Evolutionary conservation across 2,888 invertebrate genomes (phyloP).

Genomic region (Thysanoteuthis rhombus): DNA sequence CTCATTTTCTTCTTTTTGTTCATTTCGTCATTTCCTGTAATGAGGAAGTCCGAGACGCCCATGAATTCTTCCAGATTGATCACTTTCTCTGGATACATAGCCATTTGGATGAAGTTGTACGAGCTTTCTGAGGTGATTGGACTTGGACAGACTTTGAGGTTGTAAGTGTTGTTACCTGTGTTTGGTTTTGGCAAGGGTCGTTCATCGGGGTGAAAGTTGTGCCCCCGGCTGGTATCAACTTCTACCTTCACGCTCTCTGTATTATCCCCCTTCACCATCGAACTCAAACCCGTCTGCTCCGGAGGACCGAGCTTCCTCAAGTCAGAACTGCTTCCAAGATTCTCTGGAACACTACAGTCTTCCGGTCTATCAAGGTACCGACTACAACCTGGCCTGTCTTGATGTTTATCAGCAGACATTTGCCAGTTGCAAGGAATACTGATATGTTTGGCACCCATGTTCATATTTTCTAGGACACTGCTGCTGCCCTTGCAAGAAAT

Average conservation of each 20-base stretch:
- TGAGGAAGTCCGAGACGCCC: conserved; percentile 17
- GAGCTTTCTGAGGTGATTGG: conserved; percentile 22
- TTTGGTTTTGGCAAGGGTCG: not conserved
- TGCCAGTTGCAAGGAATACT: conserved; percentile 23
- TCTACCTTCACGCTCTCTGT: not conserved
- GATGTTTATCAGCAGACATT: not conserved
- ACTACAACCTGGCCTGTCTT: conserved; percentile 23
- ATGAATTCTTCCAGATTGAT: conserved; percentile 21
- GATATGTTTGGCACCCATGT: conserved; percentile 14
- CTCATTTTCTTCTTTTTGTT: conserved; percentile 13
- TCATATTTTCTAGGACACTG: not conserved
- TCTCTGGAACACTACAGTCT: not conserved
- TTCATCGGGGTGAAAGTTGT: not conserved
- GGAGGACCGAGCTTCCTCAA: conserved; percentile 13
- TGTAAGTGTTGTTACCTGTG: not conserved
- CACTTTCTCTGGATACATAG: conserved; percentile 20
- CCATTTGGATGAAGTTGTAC: conserved; percentile 18
- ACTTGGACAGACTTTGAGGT: conserved; percentile 17
- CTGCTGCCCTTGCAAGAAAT: not conserved
- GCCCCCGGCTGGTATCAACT: not conserved
- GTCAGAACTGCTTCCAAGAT: not conserved
- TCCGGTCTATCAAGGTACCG: conserved; percentile 14
- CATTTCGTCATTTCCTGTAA: not conserved
- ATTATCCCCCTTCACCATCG: not conserved
- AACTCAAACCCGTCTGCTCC: conserved; percentile 16